Conservation (phyloP, 2,797 vertebrate species). For the Adelosebastes latens region DNA sequence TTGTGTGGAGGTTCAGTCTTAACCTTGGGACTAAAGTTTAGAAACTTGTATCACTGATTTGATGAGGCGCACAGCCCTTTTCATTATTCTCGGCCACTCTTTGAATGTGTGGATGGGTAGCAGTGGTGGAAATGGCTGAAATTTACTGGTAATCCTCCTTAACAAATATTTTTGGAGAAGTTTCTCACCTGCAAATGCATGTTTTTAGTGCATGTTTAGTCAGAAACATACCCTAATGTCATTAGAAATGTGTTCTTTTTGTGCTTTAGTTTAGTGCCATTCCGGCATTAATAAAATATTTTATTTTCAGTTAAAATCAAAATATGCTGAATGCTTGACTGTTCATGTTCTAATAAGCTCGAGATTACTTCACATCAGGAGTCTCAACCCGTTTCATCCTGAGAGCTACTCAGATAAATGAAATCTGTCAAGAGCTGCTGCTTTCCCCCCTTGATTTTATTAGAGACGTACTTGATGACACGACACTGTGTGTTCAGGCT, state of each 20-base stretch:
- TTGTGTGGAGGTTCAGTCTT: not conserved
- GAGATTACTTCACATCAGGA: slow-evolving; percentile 10
- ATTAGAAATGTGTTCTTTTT: not conserved
- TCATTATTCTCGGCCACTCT: not conserved
- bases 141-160: not conserved
- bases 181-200: not conserved
- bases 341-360: slow-evolving; percentile 1
- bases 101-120: not conserved
- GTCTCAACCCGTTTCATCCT: slow-evolving; percentile 5
- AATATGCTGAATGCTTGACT: not conserved
- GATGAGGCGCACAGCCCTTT: not conserved
- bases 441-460: slow-evolving; percentile 13
- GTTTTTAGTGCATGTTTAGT: not conserved
- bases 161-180: not conserved
- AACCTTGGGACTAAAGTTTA: too few species aligned
- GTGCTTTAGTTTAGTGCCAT: not conserved
- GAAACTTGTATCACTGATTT: not conserved
- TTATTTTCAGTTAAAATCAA: not conserved
- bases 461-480: slow-evolving; percentile 7
- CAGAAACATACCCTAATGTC: not conserved
- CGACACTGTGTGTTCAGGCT: not conserved
- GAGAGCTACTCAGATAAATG: slow-evolving; percentile 22
- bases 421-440: slow-evolving; percentile 20
- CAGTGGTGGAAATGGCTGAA: not conserved
- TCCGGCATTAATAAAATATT: not conserved